Percentiles rank a stretch among this genome's conserved stretches.
These are phyloP conservation scores for Oligia latruncula DNA, from an alignment of 2,888 invertebrate species.

Conservation along the genomic window DNA sequence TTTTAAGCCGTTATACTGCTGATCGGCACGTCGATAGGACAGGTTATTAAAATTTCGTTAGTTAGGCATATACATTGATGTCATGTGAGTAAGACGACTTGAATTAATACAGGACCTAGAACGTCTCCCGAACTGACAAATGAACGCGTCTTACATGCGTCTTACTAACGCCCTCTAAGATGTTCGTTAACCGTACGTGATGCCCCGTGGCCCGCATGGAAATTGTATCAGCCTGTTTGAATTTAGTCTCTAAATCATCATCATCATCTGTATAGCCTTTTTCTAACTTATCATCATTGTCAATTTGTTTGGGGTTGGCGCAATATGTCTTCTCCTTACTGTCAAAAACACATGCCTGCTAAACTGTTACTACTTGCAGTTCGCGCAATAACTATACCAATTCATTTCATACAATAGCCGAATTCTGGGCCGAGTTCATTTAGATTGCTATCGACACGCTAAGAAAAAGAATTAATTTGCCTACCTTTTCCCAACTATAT, in stretches of 20 bases:
- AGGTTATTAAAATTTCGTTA: constrained; percentile 18
- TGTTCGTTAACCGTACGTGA: not conserved
- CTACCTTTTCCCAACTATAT: not conserved
- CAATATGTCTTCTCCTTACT: not conserved
- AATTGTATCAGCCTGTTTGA: not conserved
- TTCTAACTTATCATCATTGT: too few relatives aligned
- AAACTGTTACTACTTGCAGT: not conserved
- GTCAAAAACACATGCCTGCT: not conserved
- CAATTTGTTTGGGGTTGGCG: not conserved
- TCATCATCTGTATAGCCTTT: not conserved
- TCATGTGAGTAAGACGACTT: not conserved
- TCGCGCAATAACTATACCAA: too few relatives aligned
- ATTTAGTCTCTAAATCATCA: not conserved
- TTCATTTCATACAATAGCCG: too few relatives aligned
- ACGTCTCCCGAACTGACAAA: not conserved
- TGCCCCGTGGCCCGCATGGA: not conserved
- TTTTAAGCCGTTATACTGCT: constrained; percentile 3
- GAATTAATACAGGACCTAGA: not conserved
- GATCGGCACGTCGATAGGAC: constrained; percentile 22
- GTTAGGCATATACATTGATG: not conserved
- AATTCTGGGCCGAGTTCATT: too few relatives aligned
- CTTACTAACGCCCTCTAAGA: not conserved
- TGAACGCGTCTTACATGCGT: not conserved
- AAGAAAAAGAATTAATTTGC: not conserved
- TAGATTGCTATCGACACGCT: too few relatives aligned